Conservation (phyloP, 2,113 vertebrate species). For the Caloenas nicobarica region DNA sequence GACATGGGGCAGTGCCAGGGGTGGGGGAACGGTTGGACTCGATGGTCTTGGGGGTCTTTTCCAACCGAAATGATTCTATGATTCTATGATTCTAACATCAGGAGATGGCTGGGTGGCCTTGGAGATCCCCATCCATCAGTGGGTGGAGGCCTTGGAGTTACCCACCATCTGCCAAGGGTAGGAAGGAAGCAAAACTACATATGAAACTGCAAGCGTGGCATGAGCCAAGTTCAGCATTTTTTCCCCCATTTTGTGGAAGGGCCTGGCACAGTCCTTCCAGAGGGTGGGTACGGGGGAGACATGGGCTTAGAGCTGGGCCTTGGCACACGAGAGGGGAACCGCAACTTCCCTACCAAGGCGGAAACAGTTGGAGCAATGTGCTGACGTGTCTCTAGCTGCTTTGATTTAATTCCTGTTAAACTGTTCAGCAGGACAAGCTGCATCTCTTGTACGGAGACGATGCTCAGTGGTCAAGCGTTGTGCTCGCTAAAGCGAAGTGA, state of each 20-base stretch:
- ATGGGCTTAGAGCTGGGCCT: not conserved
- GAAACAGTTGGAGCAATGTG: not conserved
- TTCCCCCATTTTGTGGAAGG: fast-evolving
- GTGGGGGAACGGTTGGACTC: too few relatives aligned
- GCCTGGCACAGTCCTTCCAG: not conserved
- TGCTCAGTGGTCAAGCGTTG: not conserved
- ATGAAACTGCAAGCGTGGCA: fast-evolving
- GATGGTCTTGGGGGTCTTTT: too few relatives aligned
- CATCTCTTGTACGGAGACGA: not conserved
- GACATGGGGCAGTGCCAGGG: too few relatives aligned
- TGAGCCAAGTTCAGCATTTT: not conserved
- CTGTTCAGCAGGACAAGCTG: not conserved
- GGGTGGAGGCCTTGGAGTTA: not conserved
- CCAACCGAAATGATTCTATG: too few relatives aligned
- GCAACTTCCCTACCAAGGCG: not conserved
- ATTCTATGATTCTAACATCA: not conserved
- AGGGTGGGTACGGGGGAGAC: fast-evolving
- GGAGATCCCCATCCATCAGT: not conserved
- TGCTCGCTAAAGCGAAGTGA: not conserved
- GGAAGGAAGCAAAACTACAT: not conserved
- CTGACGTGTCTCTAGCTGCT: not conserved
- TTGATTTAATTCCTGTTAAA: not conserved
- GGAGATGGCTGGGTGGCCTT: not conserved
- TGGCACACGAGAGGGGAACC: not conserved
- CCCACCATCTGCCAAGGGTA: not conserved